Percentiles rank a stretch among this genome's conserved stretches.
Conservation (phyloP, 1,140 invertebrate genomes). For the Brachionus rubens region DNA sequence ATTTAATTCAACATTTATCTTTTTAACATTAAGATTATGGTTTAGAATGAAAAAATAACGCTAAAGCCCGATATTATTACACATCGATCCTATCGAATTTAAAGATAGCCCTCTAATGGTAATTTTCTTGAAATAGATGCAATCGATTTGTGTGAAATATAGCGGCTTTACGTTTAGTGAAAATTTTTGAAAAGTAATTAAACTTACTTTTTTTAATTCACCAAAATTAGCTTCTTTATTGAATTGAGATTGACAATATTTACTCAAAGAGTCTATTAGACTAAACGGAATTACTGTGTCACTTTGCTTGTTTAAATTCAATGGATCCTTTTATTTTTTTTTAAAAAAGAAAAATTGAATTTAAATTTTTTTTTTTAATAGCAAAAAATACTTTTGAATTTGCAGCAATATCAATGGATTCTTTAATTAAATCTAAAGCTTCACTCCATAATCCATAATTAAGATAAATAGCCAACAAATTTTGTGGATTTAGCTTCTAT, state of each 20-base stretch:
- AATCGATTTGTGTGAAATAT: no score
- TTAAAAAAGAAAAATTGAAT: not conserved
- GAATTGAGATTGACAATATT: not conserved
- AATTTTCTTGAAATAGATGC: no score
- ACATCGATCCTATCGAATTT: no score
- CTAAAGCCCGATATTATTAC: no score
- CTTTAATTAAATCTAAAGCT: conserved; percentile 24
- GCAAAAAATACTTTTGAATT: not conserved
- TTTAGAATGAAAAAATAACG: no score
- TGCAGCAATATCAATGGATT: not conserved
- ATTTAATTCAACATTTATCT: not conserved
- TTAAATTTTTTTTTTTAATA: not conserved
- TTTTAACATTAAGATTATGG: not conserved
- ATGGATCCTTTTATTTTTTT: not conserved
- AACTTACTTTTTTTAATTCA: conserved; percentile 15
- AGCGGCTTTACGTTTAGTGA: no score
- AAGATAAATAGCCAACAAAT: not conserved
- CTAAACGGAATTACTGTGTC: not conserved
- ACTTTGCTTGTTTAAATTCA: not conserved
- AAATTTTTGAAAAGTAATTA: not conserved
- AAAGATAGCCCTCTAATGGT: no score
- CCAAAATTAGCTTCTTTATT: not conserved
- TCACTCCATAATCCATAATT: conserved; percentile 36
- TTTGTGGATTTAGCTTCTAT: not conserved
- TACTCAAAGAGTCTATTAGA: not conserved